Conservation (phyloP, 2,113 vertebrate genomes). For the Lophochroa leadbeateri region DNA sequence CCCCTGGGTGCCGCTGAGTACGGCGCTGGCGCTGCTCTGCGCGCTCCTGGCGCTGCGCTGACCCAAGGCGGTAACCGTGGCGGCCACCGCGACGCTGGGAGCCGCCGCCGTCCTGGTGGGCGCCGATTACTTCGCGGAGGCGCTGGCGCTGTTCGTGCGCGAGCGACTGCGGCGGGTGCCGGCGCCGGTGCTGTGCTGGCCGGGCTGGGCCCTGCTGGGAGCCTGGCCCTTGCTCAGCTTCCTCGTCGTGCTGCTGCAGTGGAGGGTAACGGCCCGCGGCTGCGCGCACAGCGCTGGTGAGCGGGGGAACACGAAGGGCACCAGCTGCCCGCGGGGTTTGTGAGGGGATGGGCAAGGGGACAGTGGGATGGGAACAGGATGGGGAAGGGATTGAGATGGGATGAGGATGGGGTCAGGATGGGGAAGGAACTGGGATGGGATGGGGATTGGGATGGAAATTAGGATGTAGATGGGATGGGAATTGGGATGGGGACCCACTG, state of each 20-base stretch:
- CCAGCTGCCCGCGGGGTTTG: no score
- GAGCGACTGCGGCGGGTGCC: no score
- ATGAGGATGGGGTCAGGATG: no score
- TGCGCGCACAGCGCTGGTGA: constrained; percentile 71
- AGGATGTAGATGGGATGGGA: neutral
- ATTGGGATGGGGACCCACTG: neutral
- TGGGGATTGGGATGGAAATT: no score
- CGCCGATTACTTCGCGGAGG: no score
- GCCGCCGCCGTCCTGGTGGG: constrained; percentile 80
- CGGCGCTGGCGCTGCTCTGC: constrained; percentile 84
- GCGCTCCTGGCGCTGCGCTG: constrained; percentile 86
- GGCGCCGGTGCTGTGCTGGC: no score
- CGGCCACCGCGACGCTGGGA: constrained; percentile 84
- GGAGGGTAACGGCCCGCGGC: no score
- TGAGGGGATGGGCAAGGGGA: neutral
- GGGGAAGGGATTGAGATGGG: neutral
- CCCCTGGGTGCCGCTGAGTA: constrained; percentile 86
- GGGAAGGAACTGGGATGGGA: neutral
- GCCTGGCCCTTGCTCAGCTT: no score
- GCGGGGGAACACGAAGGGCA: neutral
- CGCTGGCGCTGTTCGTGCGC: no score
- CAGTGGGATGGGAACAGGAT: neutral
- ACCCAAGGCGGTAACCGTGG: constrained; percentile 83
- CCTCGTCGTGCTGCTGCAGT: no score
- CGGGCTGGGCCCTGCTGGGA: no score